Evolutionary conservation across 2,113 vertebrate species (phyloP), one percentile per base, ranked within the genome.

Genomic region (Prinia subflava): DNA sequence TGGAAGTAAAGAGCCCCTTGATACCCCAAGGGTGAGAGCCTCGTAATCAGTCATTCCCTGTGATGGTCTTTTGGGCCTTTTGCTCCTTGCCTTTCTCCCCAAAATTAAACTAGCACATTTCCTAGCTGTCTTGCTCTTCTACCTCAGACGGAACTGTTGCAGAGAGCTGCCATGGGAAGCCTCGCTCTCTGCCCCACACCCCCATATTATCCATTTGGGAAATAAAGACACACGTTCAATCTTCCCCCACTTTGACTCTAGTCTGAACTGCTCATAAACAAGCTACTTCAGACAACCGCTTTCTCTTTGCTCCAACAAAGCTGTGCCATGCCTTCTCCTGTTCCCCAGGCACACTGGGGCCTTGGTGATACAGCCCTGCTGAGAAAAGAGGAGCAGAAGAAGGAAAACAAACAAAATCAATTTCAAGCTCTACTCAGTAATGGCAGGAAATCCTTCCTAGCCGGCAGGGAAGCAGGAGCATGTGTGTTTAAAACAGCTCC

Each of bases 281-380:
- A 85, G 47, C 25, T 20, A 4, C 69, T 63, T 74, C 27, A 25
- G 47, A 35, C 30, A 39, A 19, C 16, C 2, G 5, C 75, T 46
- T 49, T 56, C 35, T 71, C 69, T 81, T 41, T 41, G 65, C 53
- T 75, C 74, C 2, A 1, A 13, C 27, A 17, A 15, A 49, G 50
- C 75, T 6, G 1, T 39, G 52, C 41, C 1, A 0, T 65, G 47
- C 15, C 47, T n/a, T 42, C 44, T 70, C 7, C 76, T 37, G 13
- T 19, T 75, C 14, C 13, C 19, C 47, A 5, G 73, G 65, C 31
- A 16, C 5, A 1, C 24, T 2, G 1, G 24, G 24, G 33, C 46
- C 41, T 41, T 8, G 1, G 60, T 0, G 0, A 5, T 1, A 0
- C 35, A 39, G 60, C 27, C 30, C 19, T 13, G 37, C 13, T 0